Conservation (phyloP, 2,888 invertebrate species). For the Ecliptopera silaceata region DNA sequence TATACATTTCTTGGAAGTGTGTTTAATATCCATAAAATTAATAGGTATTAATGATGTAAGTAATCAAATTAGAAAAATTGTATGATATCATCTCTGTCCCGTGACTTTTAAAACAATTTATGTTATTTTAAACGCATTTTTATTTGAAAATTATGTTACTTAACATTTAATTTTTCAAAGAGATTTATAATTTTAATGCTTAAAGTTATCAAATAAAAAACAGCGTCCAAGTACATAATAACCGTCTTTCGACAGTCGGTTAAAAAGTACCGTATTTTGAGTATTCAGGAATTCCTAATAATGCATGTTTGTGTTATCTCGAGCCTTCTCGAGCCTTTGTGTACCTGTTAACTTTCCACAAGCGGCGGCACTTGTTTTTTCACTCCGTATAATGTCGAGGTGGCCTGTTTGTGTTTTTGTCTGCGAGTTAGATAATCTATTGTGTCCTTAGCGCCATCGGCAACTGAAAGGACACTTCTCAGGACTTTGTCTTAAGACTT, state of each 20-base stretch:
- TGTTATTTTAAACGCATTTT: conserved; percentile 15
- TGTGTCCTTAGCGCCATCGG: conserved; percentile 68
- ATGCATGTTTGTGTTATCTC: conserved; percentile 62
- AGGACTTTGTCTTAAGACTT: conserved; percentile 20
- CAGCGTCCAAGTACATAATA: background rate
- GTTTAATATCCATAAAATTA: conserved; percentile 32
- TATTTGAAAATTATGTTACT: conserved; percentile 10
- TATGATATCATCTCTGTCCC: conserved; percentile 34
- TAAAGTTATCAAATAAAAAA: too few relatives aligned
- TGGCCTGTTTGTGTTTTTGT: conserved; percentile 64
- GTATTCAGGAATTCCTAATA: conserved; percentile 40
- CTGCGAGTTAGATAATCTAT: conserved; percentile 64
- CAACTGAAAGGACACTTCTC: conserved; percentile 58
- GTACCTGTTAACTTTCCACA: conserved; percentile 71
- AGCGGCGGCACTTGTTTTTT: conserved; percentile 59
- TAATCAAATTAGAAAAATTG: conserved; percentile 35
- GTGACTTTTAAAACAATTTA: conserved; percentile 24
- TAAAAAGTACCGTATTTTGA: conserved; percentile 58
- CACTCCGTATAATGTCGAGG: conserved; percentile 55
- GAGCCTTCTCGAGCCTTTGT: conserved; percentile 53
- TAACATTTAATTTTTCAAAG: background rate
- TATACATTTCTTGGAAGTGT: conserved; percentile 15
- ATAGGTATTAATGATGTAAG: conserved; percentile 32
- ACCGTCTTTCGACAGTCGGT: background rate
- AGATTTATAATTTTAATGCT: too few relatives aligned